Conservation (phyloP, 1,140 invertebrate genomes). For the Drosophila bocki region DNA sequence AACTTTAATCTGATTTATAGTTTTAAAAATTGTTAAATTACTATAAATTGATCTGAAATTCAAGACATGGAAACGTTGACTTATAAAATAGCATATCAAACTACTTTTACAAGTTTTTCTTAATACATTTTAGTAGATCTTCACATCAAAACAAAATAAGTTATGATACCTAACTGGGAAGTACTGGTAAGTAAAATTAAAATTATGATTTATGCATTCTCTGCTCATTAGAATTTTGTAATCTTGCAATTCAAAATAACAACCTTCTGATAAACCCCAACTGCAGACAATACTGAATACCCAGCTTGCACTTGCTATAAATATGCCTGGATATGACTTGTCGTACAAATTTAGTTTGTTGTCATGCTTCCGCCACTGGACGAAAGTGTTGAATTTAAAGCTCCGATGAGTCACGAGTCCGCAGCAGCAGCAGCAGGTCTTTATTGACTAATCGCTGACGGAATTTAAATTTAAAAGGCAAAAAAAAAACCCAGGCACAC, state of each 20-base stretch:
- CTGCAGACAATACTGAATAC: slow-evolving; percentile 7
- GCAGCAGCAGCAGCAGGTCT: slow-evolving; percentile 21
- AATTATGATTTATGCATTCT: neutral
- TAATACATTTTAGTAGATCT: neutral
- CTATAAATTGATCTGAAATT: slow-evolving; percentile 1
- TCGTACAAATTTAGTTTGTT: slow-evolving; percentile 44
- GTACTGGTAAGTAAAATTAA: neutral
- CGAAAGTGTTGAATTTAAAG: slow-evolving; percentile 39
- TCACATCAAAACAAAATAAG: neutral
- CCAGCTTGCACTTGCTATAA: slow-evolving; percentile 7
- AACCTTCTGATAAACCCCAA: neutral
- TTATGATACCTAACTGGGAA: neutral
- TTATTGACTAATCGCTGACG: slow-evolving; percentile 46
- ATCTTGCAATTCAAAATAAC: too few species aligned
- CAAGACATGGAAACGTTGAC: neutral
- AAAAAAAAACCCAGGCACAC: slow-evolving; percentile 17
- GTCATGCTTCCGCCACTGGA: slow-evolving; percentile 43
- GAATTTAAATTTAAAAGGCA: slow-evolving; percentile 47
- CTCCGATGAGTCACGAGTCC: slow-evolving; percentile 38
- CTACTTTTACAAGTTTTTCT: neutral
- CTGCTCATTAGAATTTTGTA: neutral
- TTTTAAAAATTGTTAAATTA: neutral
- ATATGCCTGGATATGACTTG: slow-evolving; percentile 28
- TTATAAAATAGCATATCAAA: neutral
- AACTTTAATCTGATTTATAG: too few species aligned